Conservation (phyloP, 2,797 vertebrate species). For the Lutjanus argentimaculatus region DNA sequence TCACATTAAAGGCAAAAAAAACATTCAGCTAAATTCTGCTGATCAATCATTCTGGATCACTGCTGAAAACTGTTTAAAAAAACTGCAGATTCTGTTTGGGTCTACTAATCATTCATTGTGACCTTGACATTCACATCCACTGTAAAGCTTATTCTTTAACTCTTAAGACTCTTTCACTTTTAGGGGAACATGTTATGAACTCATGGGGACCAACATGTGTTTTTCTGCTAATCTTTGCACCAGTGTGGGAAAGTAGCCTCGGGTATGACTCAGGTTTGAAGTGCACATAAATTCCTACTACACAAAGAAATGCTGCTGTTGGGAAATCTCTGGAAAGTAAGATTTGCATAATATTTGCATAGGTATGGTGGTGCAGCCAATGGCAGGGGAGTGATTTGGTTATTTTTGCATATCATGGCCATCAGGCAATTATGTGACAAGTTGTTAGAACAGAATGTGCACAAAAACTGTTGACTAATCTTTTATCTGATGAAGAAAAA, state of each 20-base stretch:
- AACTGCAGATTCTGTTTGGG: too few relatives aligned
- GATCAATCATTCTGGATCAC: too few relatives aligned
- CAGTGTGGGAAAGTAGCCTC: conserved; percentile 24
- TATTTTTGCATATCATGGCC: conserved; percentile 68
- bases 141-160: not conserved
- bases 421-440: conserved; percentile 47
- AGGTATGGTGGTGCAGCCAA: conserved; percentile 50
- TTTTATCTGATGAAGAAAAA: conserved; percentile 60
- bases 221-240: conserved; percentile 4
- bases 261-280: conserved; percentile 53
- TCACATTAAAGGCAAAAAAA: too few relatives aligned
- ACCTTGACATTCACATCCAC: not conserved
- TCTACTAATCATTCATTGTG: not conserved
- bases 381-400: conserved; percentile 58
- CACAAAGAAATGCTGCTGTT: conserved; percentile 30
- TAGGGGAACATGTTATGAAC: conserved; percentile 11
- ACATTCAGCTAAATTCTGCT: too few relatives aligned
- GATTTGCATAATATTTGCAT: conserved; percentile 77
- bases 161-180: not conserved
- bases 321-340: conserved; percentile 60
- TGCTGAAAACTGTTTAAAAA: too few relatives aligned
- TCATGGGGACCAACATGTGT: not conserved
- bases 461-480: conserved; percentile 66
- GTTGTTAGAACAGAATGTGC: conserved; percentile 50
- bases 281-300: conserved; percentile 45